Conservation (phyloP, 2,797 vertebrate genomes). For the Loris lydekkerianus region DNA sequence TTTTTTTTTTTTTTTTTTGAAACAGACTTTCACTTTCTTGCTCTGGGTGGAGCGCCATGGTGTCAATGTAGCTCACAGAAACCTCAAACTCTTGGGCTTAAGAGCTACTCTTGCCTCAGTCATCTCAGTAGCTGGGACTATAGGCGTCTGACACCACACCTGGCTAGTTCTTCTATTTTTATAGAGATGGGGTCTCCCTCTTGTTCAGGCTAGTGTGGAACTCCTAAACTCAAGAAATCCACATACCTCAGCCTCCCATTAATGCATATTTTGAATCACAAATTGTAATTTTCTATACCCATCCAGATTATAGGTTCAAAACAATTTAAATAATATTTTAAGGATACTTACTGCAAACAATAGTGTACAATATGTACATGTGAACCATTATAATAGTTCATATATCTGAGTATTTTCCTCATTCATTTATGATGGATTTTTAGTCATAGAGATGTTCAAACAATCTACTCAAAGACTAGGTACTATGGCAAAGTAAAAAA, state of each 20-base stretch:
- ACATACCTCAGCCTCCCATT: background rate
- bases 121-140: no score
- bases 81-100: no score
- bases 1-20: no score
- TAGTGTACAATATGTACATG: background rate
- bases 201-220: no score
- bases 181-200: no score
- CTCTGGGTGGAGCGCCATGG: no score
- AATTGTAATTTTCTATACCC: background rate
- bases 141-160: no score
- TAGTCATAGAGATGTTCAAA: background rate
- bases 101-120: no score
- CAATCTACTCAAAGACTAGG: background rate
- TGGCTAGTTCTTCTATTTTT: no score
- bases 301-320: background rate
- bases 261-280: background rate
- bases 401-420: background rate
- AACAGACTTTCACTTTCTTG: no score
- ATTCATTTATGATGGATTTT: background rate
- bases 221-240: no score
- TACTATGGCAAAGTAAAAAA: background rate
- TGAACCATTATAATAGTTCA: background rate
- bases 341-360: background rate
- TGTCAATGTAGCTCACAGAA: no score
- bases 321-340: background rate